Conservation (phyloP, 1,140 invertebrate genomes). For the Asobara japonica region DNA sequence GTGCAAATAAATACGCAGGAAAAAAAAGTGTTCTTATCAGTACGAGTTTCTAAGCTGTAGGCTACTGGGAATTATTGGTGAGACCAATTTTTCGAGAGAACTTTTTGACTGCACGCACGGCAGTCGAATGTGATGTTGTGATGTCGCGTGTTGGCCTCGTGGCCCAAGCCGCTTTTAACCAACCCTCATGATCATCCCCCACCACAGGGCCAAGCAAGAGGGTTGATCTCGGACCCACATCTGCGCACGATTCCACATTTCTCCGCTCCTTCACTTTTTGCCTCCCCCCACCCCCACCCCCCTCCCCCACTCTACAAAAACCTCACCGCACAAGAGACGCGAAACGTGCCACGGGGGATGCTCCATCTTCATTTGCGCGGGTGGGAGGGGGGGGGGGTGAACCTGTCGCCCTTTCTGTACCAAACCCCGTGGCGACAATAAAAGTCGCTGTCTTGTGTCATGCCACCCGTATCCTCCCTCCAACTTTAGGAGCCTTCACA, state of each 20-base stretch:
- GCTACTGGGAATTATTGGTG: not conserved
- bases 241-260: slow-evolving; percentile 20
- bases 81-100: not conserved
- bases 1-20: too few species aligned
- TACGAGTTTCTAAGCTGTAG: too few species aligned
- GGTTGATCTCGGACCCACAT: slow-evolving; percentile 33
- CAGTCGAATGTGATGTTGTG: slow-evolving; percentile 49
- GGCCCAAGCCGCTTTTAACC: slow-evolving; percentile 42
- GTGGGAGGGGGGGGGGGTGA: slow-evolving; percentile 40
- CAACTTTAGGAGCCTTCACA: not conserved
- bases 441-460: slow-evolving; percentile 44
- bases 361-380: slow-evolving; percentile 62
- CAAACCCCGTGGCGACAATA: slow-evolving; percentile 60
- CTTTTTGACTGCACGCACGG: slow-evolving; percentile 26
- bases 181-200: slow-evolving; percentile 50
- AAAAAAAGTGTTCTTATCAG: too few species aligned
- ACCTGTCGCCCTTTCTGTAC: slow-evolving; percentile 5
- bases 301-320: slow-evolving; percentile 40
- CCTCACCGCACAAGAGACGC: not conserved
- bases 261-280: slow-evolving; percentile 14
- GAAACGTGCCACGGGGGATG: slow-evolving; percentile 40
- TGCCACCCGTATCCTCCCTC: slow-evolving; percentile 3
- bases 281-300: too few species aligned
- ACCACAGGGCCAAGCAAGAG: slow-evolving; percentile 33
- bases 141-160: slow-evolving; percentile 58